A percentile compares a stretch with the other conserved stretches of the same genome.
These are phyloP conservation scores for Struthio camelus DNA, from an alignment of 2,113 vertebrate species.

Conservation along the genomic window DNA sequence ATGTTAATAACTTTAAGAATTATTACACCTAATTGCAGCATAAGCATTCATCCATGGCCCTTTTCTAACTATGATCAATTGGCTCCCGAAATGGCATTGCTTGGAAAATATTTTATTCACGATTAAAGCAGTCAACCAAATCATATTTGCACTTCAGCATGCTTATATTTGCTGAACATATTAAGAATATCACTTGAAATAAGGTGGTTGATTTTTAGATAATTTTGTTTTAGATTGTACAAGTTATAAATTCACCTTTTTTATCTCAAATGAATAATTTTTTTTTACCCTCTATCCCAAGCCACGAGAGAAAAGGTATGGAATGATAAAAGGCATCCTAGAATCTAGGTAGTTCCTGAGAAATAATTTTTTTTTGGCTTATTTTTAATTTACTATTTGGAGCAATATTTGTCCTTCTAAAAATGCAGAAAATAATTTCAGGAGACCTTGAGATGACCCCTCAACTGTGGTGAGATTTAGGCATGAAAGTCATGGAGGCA, in stretches of 20 bases:
- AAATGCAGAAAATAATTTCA: not conserved
- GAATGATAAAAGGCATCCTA: not conserved
- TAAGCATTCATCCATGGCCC: not conserved
- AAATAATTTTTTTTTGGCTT: not conserved
- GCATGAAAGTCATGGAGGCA: not conserved
- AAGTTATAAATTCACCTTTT: not conserved
- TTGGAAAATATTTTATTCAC: not conserved
- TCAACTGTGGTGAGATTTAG: not conserved
- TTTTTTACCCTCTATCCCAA: not conserved
- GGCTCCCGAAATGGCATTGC: not conserved
- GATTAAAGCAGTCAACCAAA: not conserved
- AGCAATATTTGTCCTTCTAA: not conserved
- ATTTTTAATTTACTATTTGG: not conserved
- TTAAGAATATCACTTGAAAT: not conserved
- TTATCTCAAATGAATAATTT: not conserved
- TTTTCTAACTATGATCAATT: not conserved
- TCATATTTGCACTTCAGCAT: not conserved
- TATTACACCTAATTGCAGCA: not conserved
- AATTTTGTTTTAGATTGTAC: not conserved
- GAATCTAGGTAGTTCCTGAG: not conserved
- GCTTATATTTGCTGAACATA: not conserved
- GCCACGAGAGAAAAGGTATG: not conserved
- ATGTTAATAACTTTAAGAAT: conserved; percentile 5
- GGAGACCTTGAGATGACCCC: not conserved
- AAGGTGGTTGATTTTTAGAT: not conserved